These are phyloP conservation scores for Andricus curvator DNA, from an alignment of 2,888 invertebrate species.

Conservation along the genomic window DNA sequence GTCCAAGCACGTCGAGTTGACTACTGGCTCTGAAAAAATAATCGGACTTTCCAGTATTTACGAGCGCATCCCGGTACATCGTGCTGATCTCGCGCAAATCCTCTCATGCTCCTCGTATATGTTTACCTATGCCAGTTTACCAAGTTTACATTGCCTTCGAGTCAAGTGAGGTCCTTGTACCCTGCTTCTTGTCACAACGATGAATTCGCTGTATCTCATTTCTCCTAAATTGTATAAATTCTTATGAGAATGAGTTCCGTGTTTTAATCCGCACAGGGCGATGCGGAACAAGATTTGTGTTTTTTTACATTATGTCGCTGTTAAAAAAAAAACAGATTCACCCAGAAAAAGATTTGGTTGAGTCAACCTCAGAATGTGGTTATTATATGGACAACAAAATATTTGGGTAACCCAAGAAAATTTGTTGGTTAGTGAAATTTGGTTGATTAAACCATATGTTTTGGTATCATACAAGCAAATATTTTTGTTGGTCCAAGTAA, in stretches of 20 bases:
- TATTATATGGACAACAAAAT: no score
- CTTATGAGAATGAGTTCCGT: constrained; percentile 15
- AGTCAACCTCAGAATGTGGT: no score
- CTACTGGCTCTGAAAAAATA: constrained; percentile 64
- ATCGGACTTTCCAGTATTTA: constrained; percentile 68
- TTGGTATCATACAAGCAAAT: no score
- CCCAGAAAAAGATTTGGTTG: no score
- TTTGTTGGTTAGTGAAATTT: no score
- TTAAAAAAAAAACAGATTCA: not conserved
- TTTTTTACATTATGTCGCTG: not conserved
- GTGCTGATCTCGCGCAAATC: constrained; percentile 59
- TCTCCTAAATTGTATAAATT: constrained; percentile 38
- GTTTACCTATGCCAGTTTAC: constrained; percentile 39
- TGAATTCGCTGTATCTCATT: constrained; percentile 43
- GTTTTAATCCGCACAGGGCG: constrained; percentile 3
- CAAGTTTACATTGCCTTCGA: constrained; percentile 45
- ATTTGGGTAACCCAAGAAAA: no score
- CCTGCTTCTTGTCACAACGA: constrained; percentile 37
- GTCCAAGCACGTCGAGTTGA: constrained; percentile 60
- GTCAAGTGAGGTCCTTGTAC: constrained; percentile 43
- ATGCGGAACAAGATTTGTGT: not conserved
- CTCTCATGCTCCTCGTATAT: constrained; percentile 47
- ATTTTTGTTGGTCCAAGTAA: no score
- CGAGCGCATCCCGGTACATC: constrained; percentile 53
- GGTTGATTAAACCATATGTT: no score